Conservation (phyloP, 1,140 invertebrate genomes). For the Heliconius nattereri region DNA sequence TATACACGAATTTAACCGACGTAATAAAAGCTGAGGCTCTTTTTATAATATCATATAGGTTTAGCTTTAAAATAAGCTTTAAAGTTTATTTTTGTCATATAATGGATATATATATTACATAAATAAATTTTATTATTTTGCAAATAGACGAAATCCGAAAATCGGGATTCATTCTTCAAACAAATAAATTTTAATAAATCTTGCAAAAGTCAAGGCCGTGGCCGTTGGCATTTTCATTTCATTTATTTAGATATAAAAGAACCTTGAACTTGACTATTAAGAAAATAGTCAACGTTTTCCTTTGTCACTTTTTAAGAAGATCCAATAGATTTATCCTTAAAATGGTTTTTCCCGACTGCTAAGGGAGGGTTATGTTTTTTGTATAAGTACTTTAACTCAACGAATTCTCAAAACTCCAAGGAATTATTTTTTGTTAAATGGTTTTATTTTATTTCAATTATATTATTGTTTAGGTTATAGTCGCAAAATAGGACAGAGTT, state of each 20-base stretch:
- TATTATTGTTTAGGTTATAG: background rate
- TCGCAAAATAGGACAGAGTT: no score
- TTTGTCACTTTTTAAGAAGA: background rate
- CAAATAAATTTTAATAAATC: no score
- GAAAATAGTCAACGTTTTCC: background rate
- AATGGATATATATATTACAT: no score
- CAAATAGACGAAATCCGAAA: no score
- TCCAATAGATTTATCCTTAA: slow-evolving; percentile 9
- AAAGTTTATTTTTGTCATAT: no score
- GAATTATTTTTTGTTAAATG: background rate
- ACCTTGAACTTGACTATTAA: background rate
- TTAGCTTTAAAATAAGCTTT: background rate
- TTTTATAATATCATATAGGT: background rate
- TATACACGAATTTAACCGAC: background rate
- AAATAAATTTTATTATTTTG: no score
- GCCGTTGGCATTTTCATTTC: background rate
- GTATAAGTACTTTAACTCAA: background rate
- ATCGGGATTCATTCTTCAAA: no score
- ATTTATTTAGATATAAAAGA: background rate
- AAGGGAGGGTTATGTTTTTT: background rate
- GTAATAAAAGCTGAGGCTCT: background rate
- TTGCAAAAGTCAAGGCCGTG: no score
- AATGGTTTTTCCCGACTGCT: background rate
- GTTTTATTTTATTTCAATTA: background rate
- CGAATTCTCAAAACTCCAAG: background rate